phyloP scores from a whole-genome alignment of 2,888 invertebrate species.

The Cryptophagus acutangulus region DNA sequence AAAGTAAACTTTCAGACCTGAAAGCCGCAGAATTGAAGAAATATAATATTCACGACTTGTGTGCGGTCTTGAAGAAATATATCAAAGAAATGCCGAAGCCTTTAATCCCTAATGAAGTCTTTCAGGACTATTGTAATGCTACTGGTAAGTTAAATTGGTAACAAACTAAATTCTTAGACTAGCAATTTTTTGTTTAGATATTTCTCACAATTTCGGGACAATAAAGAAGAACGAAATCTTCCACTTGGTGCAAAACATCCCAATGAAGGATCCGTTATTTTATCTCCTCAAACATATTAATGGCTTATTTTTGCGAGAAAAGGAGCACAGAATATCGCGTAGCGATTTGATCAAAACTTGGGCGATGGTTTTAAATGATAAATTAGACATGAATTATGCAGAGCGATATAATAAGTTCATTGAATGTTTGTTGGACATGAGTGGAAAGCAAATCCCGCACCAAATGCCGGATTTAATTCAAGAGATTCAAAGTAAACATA shows the following conservation, averaged over 20 bases:
- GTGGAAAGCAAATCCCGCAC: background rate
- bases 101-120: slow-evolving; percentile 66
- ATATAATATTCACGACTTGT: slow-evolving; percentile 82
- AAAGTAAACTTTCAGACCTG: slow-evolving; percentile 33
- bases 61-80: slow-evolving; percentile 86
- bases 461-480: background rate
- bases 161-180: slow-evolving; percentile 9
- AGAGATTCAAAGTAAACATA: background rate
- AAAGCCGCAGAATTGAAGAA: slow-evolving; percentile 37
- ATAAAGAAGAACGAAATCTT: slow-evolving; percentile 26
- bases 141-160: slow-evolving; percentile 10
- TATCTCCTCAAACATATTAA: slow-evolving; percentile 36
- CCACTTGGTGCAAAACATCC: slow-evolving; percentile 28
- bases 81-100: slow-evolving; percentile 86
- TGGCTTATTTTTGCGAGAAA: slow-evolving; percentile 30
- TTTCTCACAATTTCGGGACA: slow-evolving; percentile 24
- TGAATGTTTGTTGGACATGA: background rate
- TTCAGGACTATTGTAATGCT: slow-evolving; percentile 20
- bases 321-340: slow-evolving; percentile 30
- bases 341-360: slow-evolving; percentile 34
- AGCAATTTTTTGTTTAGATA: background rate
- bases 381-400: background rate
- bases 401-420: slow-evolving; percentile 13
- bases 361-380: slow-evolving; percentile 26
- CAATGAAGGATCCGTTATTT: slow-evolving; percentile 36